Evolutionary conservation across 1,140 invertebrate genomes (phyloP).

Genomic region (Gerris buenoi): DNA sequence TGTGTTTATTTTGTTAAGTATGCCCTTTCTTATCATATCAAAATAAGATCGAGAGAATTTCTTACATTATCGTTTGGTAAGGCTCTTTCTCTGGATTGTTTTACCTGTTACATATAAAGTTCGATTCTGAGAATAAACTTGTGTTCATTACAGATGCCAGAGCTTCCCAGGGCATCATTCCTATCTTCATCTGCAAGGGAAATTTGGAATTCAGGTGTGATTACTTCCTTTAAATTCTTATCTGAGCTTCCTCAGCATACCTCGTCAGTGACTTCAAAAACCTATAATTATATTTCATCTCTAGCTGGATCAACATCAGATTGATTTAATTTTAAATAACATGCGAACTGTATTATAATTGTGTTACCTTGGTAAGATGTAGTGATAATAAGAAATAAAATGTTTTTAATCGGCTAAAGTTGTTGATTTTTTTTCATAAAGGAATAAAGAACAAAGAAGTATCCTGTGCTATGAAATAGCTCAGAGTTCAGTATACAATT

Average conservation of each 20-base stretch:
- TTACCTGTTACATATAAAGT: too few relatives aligned
- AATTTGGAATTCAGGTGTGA: constrained; percentile 5
- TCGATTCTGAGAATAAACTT: too few relatives aligned
- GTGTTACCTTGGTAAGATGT: neutral
- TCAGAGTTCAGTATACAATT: too few relatives aligned
- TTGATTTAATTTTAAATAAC: neutral
- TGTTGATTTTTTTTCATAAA: neutral
- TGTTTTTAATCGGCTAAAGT: neutral
- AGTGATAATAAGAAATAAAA: neutral
- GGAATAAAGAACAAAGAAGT: too few relatives aligned
- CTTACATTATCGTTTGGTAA: too few relatives aligned
- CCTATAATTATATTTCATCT: neutral
- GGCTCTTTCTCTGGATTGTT: too few relatives aligned
- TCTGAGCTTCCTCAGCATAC: neutral
- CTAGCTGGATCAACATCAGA: neutral
- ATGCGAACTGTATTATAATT: neutral
- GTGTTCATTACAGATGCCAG: constrained; percentile 10
- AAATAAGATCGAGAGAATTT: too few relatives aligned
- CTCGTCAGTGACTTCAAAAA: neutral
- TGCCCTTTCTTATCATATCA: too few relatives aligned
- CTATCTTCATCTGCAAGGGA: neutral
- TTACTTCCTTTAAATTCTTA: neutral
- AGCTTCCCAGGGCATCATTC: constrained; percentile 4
- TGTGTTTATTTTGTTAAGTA: too few relatives aligned
- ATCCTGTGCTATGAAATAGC: too few relatives aligned